Conservation (phyloP, 2,888 invertebrate genomes). For the Aproaerema taeniolella region DNA sequence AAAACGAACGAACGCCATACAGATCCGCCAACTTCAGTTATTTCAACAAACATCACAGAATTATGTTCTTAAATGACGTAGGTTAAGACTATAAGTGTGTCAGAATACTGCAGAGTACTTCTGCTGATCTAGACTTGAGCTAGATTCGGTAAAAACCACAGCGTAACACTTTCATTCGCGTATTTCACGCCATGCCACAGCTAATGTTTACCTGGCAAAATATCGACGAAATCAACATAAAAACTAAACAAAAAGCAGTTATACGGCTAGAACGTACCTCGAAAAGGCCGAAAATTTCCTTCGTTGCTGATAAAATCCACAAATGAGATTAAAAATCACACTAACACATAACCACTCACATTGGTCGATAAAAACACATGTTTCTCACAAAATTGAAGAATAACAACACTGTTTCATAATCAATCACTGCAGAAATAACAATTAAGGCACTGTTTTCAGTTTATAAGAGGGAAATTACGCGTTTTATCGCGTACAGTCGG, state of each 20-base stretch:
- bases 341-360: conserved; percentile 16
- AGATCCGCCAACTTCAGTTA: no score
- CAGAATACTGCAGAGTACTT: no score
- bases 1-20: no score
- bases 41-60: no score
- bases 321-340: conserved; percentile 13
- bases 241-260: neutral
- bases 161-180: no score
- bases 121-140: no score
- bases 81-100: no score
- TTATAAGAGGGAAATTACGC: conserved; percentile 25
- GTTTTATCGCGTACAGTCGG: conserved; percentile 6
- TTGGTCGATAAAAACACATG: conserved; percentile 13
- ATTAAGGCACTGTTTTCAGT: conserved; percentile 28
- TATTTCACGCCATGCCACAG: no score
- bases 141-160: no score
- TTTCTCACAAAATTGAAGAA: no score
- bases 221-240: neutral
- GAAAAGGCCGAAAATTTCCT: conserved; percentile 26
- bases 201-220: no score
- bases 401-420: conserved; percentile 21
- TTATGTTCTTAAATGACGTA: no score
- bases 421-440: conserved; percentile 20
- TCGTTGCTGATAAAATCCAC: conserved; percentile 18
- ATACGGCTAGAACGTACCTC: conserved; percentile 28